Percentiles rank a stretch among this genome's conserved stretches.
Evolutionary conservation across 2,888 invertebrate genomes (phyloP).

Genomic region (Campaea margaritaria): DNA sequence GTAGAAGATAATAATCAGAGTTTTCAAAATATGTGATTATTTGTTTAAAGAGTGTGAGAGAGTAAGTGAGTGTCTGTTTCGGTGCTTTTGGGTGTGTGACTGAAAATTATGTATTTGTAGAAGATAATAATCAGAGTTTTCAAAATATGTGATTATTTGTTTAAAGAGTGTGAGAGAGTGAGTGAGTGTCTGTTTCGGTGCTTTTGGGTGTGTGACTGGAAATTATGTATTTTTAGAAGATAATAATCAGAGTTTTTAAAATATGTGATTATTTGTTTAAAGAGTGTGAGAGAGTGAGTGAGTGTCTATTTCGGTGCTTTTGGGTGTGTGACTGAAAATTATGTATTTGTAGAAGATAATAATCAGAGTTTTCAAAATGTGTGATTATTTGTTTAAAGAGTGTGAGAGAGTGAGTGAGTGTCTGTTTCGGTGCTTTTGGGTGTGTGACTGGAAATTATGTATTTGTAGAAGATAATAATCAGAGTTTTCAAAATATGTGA

Average conservation of each 20-base stretch:
- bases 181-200: constrained; percentile 28
- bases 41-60: no score
- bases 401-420: no score
- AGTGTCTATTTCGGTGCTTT: constrained; percentile 24
- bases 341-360: not conserved
- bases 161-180: no score
- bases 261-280: constrained; percentile 43
- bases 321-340: constrained; percentile 13
- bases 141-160: constrained; percentile 44
- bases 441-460: constrained; percentile 15
- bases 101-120: constrained; percentile 8
- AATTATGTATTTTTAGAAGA: constrained; percentile 5
- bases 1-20: not conserved
- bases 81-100: constrained; percentile 18
- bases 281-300: no score
- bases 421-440: no score
- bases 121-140: constrained; percentile 21
- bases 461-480: no score
- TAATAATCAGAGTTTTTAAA: constrained; percentile 36
- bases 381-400: no score
- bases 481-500: no score
- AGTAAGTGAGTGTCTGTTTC: no score
- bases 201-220: constrained; percentile 10
- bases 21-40: constrained; percentile 44
- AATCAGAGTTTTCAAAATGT: no score